Evolutionary conservation across 2,888 invertebrate species (phyloP).

Genomic region (Ametastegia equiseti): DNA sequence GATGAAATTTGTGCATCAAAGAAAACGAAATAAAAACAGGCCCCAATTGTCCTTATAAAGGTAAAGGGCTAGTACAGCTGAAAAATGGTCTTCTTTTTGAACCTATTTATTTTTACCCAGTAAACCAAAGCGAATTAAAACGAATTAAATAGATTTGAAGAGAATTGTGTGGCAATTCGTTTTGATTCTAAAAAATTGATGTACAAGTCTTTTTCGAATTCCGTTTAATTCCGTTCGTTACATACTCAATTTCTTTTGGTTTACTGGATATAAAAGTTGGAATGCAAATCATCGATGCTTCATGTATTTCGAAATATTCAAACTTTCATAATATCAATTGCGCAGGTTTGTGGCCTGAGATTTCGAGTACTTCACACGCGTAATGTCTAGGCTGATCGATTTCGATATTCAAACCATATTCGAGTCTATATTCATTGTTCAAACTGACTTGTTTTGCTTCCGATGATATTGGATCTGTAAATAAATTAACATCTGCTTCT

Average conservation of each 20-base stretch:
- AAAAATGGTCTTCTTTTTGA: neutral
- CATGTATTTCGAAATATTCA: too few relatives aligned
- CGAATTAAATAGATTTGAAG: too few relatives aligned
- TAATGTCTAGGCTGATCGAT: slow-evolving; percentile 19
- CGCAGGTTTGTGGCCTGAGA: neutral
- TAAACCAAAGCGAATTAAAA: too few relatives aligned
- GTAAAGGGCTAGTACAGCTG: slow-evolving; percentile 44
- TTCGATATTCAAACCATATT: slow-evolving; percentile 17
- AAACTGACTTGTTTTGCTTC: slow-evolving; percentile 3
- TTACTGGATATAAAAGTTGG: too few relatives aligned
- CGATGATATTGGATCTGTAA: slow-evolving; percentile 1
- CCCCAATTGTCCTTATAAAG: slow-evolving; percentile 19
- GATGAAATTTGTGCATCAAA: slow-evolving; percentile 32
- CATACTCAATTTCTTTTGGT: too few relatives aligned
- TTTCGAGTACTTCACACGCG: neutral
- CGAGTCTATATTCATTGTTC: slow-evolving; percentile 12
- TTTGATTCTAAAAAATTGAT: too few relatives aligned
- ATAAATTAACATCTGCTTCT: slow-evolving; percentile 22
- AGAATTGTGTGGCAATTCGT: too few relatives aligned
- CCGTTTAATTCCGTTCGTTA: too few relatives aligned
- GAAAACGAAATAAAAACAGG: slow-evolving; percentile 25
- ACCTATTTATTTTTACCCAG: neutral
- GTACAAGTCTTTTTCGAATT: too few relatives aligned
- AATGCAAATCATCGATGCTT: too few relatives aligned
- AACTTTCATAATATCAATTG: slow-evolving; percentile 28